Base-by-base conservation (phyloP, 2,888 invertebrate genomes). In the Eilema depressum region DNA sequence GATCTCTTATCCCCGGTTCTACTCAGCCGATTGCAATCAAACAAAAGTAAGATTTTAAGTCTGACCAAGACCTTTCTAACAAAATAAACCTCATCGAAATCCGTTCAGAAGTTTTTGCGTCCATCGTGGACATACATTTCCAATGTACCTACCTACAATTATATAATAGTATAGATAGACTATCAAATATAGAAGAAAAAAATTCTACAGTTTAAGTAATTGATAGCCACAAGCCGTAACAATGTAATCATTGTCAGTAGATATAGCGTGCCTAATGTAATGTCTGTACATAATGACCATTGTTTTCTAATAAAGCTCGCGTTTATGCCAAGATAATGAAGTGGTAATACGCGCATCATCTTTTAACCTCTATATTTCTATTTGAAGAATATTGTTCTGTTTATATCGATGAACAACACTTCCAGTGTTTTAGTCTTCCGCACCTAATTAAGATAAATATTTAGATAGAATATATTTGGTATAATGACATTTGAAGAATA, bases 341-440 rank as follows among this genome's bases (percentile, higher is more conserved):
- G 20, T 5, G 20, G 20, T 47, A 47, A 20, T n/a, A n/a, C 53
- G 53, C n/a, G n/a, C 10, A 53, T 8, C 53, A 53, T 53, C 53
- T 53, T 53, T 53, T n/a, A 53, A 53, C 53, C n/a, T 53, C 47
- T n/a, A n/a, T n/a, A 53, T n/a, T 53, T n/a, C 53, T 53, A 53
- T 53, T 53, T 53, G n/a, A n/a, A 2, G 53, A 53, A 53, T n/a
- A 10, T 53, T 53, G 47, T 47, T 37, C 47, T 20, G 47, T 47
- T 47, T 20, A 47, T 5, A 47, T 7, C 20, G n/a, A 53, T 53
- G 53, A n/a, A 53, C 53, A 53, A n/a, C 5, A 20, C 17, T 20
- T 1, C 41, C 41, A 20, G 47, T 47, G 1, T 47, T 47, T 7
- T 47, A 53, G 7, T 53, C 20, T n/a, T 53, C 53, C 20, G 53